These are phyloP conservation scores for Cyprinodon variegatus DNA, from an alignment of 2,113 vertebrate species.

Conservation along the genomic window DNA sequence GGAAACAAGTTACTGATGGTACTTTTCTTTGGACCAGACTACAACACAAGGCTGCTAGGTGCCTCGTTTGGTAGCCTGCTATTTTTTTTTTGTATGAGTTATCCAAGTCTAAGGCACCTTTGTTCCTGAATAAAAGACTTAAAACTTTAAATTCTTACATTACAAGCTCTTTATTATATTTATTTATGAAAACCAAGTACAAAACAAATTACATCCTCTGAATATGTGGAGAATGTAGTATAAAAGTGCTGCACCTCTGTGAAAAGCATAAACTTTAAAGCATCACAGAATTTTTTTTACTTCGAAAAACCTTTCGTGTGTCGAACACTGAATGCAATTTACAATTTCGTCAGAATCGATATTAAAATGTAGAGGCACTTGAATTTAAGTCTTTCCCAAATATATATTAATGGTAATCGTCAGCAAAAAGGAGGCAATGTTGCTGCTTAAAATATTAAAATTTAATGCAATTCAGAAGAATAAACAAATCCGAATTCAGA, in stretches of 20 bases:
- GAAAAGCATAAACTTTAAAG: background rate
- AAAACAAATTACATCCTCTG: slow-evolving; percentile 23
- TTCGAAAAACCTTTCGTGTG: background rate
- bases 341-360: slow-evolving; percentile 6
- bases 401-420: background rate
- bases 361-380: slow-evolving; percentile 48
- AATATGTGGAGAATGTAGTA: slow-evolving; percentile 12
- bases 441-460: background rate
- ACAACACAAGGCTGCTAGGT: background rate
- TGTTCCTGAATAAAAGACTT: slow-evolving; percentile 30
- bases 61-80: no score
- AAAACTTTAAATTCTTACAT: slow-evolving; percentile 15
- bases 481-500: no score
- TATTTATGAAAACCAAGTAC: slow-evolving; percentile 20
- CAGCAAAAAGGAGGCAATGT: background rate
- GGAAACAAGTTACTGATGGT: slow-evolving; percentile 12
- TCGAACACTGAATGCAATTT: background rate
- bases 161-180: slow-evolving; percentile 38
- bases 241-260: slow-evolving; percentile 14
- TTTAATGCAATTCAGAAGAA: background rate
- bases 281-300: background rate
- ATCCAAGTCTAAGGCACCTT: slow-evolving; percentile 11
- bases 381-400: background rate
- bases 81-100: slow-evolving; percentile 5
- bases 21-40: slow-evolving; percentile 2